A percentile compares a stretch with the other conserved stretches of the same genome.
Evolutionary conservation across 2,888 invertebrate species (phyloP).

Genomic region (Cheilosia pagana): DNA sequence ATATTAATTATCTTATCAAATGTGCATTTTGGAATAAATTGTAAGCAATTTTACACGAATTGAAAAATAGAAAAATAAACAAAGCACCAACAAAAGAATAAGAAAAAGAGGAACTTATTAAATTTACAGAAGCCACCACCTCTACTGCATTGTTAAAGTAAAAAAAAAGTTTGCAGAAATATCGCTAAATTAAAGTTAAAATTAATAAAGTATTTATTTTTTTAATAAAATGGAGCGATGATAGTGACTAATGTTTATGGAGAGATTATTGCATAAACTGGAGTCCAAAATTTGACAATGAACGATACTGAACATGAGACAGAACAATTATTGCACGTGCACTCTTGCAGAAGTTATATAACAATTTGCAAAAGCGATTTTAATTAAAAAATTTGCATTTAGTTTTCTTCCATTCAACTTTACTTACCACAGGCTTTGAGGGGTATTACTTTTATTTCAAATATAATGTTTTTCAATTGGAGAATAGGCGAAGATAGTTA

Average conservation of each 20-base stretch:
- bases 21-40: neutral
- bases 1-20: conserved; percentile 5
- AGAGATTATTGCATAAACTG: conserved; percentile 56
- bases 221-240: conserved; percentile 55
- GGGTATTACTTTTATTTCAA: neutral
- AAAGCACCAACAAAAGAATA: conserved; percentile 67
- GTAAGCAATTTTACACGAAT: conserved; percentile 15
- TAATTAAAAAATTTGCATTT: neutral
- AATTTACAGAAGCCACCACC: conserved; percentile 72
- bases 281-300: conserved; percentile 46
- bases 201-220: conserved; percentile 11
- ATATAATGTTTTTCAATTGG: no score
- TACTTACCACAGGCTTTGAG: conserved; percentile 14
- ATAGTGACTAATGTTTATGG: conserved; percentile 69
- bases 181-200: conserved; percentile 32
- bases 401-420: neutral
- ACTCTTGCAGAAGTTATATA: neutral
- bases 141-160: conserved; percentile 55
- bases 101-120: conserved; percentile 50
- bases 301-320: conserved; percentile 34
- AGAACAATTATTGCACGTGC: conserved; percentile 2
- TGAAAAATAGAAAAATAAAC: conserved; percentile 52
- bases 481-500: no score
- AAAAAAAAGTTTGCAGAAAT: conserved; percentile 46
- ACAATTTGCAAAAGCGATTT: neutral